Evolutionary conservation across 2,113 vertebrate genomes (phyloP), one percentile per base, ranked within the genome.

Genomic region (Strigops habroptila): DNA sequence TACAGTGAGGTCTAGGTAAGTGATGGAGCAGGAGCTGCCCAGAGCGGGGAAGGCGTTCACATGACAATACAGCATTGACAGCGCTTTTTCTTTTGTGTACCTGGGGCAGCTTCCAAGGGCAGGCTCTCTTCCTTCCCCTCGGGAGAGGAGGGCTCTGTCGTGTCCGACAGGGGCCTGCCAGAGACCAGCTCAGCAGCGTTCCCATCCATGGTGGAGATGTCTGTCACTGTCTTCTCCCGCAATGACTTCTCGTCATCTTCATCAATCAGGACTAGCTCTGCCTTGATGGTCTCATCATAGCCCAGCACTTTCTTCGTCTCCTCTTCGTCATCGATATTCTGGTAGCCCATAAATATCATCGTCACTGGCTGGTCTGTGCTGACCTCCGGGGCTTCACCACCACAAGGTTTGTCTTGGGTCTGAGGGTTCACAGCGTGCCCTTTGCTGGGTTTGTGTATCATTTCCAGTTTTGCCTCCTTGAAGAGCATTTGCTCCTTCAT

Each of bases 1-100:
- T 98, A 98, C 91, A 98, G 95, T 97, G 98, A 98, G 97, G 98
- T 98, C 98, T 98, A 97, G 68, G 89, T 88, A 97, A 98, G 97
- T 98, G 98, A 97, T 90, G 97, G 97, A 97, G 97, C 96, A 97
- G 76, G 97, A 98, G 97, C 94, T 98, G 98, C 97, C 97, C 73
- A 43, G 97, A 96, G 94, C 55, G 1, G 96, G 97, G 97, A 97
- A 97, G 98, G 95, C 98, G 97, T 98, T 99, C 99, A 99, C 99
- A 99, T 99, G 98, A 99, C 98, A 98, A 99, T 98, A 99, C 99
- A 99, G 99, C 99, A 99, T 90, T 99, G 98, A 99, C 99, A 99
- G 97, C 98, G 99, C 98, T 99, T 99, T 99, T 99, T 99, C 99
- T 99, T 99, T 98, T 99, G 98, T 98, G 98, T 99, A 99, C 99